Conservation (phyloP, 2,888 invertebrate genomes). For the Dynastes maya region DNA sequence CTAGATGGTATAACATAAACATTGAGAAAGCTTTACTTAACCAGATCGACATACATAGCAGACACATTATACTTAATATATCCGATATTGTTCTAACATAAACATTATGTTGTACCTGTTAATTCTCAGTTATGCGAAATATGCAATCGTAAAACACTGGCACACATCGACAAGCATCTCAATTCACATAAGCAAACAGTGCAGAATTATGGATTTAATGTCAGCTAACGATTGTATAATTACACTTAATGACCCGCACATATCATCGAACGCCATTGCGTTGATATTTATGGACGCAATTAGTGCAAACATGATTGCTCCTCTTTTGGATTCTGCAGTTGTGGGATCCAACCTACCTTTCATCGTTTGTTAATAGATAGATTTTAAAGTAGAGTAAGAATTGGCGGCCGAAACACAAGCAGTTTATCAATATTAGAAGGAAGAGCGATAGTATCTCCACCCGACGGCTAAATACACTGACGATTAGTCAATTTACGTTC, state of each 20-base stretch:
- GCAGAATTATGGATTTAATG: constrained; percentile 43
- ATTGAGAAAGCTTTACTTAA: no score
- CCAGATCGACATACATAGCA: no score
- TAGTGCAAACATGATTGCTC: constrained; percentile 43
- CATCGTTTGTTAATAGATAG: constrained; percentile 27
- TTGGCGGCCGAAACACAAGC: not conserved
- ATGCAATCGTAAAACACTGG: constrained; percentile 8
- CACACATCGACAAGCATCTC: constrained; percentile 27
- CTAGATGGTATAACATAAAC: no score
- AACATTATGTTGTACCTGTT: not conserved
- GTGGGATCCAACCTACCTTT: constrained; percentile 35
- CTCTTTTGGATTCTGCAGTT: constrained; percentile 30
- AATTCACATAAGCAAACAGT: constrained; percentile 15
- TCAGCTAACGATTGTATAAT: constrained; percentile 46
- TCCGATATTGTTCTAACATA: not conserved
- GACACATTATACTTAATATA: no score
- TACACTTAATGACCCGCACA: constrained; percentile 45
- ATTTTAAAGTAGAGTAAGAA: constrained; percentile 28
- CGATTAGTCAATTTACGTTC: not conserved
- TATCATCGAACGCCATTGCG: constrained; percentile 44
- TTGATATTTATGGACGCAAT: constrained; percentile 48
- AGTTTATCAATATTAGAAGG: constrained; percentile 2
- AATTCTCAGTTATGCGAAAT: constrained; percentile 6
- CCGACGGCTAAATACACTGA: not conserved
- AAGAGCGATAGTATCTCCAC: not conserved